A percentile compares a stretch with the other conserved stretches of the same genome.
phyloP scores from a whole-genome alignment of 1,140 invertebrate species.

The Phortica variegata region DNA sequence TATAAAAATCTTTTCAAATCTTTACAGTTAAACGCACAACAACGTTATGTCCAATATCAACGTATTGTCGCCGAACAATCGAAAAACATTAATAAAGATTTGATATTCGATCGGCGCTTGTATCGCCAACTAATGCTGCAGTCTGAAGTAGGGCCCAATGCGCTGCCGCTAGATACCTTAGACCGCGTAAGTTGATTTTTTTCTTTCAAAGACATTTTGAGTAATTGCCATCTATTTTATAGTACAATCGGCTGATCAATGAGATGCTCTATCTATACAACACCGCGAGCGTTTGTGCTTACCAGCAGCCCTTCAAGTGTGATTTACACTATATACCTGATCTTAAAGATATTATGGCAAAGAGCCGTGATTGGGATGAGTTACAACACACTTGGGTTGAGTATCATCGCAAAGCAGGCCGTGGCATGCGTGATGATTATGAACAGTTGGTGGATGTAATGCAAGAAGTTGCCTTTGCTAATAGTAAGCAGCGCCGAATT shows the following conservation, averaged over 20 bases:
- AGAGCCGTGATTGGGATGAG: conserved; percentile 81
- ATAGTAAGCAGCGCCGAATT: conserved; percentile 68
- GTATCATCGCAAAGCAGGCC: conserved; percentile 79
- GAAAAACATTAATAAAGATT: conserved; percentile 64
- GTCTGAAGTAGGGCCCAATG: conserved; percentile 79
- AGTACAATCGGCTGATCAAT: conserved; percentile 84
- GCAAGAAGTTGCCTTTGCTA: conserved; percentile 82
- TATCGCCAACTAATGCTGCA: conserved; percentile 76
- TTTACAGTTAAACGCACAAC: conserved; percentile 60
- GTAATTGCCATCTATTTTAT: conserved; percentile 31
- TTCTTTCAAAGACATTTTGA: neutral
- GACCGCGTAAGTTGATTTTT: conserved; percentile 68
- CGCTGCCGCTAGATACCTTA: conserved; percentile 77
- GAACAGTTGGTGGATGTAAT: conserved; percentile 79
- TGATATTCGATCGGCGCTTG: conserved; percentile 68
- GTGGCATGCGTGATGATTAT: conserved; percentile 78
- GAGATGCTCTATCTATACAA: conserved; percentile 88
- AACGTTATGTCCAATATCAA: conserved; percentile 78
- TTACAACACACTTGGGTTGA: conserved; percentile 83
- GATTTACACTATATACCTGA: conserved; percentile 80
- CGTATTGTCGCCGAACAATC: conserved; percentile 73
- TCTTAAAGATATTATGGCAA: conserved; percentile 67
- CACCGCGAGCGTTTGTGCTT: conserved; percentile 79
- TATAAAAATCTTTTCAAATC: too few relatives aligned
- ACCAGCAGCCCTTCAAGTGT: conserved; percentile 79